These are phyloP conservation scores for Oenanthe oenanthe DNA, from an alignment of 2,113 vertebrate species.

Conservation along the genomic window DNA sequence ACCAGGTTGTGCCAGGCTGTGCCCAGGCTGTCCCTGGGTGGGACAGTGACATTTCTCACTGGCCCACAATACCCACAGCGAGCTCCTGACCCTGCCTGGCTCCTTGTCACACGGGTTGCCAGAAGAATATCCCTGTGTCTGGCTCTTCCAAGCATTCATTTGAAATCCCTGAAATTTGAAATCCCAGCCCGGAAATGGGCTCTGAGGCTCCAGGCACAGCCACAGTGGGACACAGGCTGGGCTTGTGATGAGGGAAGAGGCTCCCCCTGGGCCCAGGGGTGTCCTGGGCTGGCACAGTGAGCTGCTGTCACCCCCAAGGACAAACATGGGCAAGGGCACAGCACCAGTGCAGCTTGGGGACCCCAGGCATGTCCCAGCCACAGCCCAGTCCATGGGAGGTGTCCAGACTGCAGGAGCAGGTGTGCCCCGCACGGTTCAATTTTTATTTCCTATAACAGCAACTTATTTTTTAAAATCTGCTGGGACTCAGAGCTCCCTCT, in stretches of 20 bases:
- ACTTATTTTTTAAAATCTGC: neutral
- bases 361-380: neutral
- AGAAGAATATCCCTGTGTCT: too few species aligned
- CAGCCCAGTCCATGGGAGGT: neutral
- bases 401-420: neutral
- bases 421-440: neutral
- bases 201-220: neutral
- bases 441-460: neutral
- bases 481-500: neutral
- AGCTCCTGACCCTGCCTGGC: rapidly evolving
- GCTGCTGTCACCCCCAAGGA: neutral
- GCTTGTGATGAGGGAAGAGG: neutral
- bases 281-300: neutral
- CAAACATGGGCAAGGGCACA: neutral
- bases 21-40: too few species aligned
- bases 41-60: rapidly evolving
- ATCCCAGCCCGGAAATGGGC: neutral
- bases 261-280: rapidly evolving
- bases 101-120: rapidly evolving
- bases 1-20: too few species aligned
- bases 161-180: neutral
- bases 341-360: rapidly evolving
- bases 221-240: neutral
- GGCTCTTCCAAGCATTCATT: neutral
- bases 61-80: rapidly evolving